These are phyloP conservation scores for Carassius carassius DNA, from an alignment of 2,113 vertebrate species.

Conservation along the genomic window DNA sequence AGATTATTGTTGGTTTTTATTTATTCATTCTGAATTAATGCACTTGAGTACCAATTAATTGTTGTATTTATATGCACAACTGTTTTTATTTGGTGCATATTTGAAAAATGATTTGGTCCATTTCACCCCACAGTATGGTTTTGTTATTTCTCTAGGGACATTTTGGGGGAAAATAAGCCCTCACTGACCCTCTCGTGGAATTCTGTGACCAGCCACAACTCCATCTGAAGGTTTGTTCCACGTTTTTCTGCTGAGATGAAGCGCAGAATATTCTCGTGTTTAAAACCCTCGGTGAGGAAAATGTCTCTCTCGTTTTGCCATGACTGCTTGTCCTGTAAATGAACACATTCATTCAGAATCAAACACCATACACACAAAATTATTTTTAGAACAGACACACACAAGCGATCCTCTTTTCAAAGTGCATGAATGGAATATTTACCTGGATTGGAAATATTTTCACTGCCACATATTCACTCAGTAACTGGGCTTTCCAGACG, in stretches of 20 bases:
- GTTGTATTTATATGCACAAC: not conserved
- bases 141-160: not conserved
- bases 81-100: not conserved
- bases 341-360: not conserved
- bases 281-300: constrained; percentile 93
- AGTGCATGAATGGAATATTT: constrained; percentile 14
- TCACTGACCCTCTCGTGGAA: constrained; percentile 89
- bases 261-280: constrained; percentile 91
- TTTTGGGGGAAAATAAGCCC: not conserved
- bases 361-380: not conserved
- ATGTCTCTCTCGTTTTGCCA: constrained; percentile 98
- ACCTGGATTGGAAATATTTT: constrained; percentile 98
- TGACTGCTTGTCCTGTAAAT: constrained; percentile 90
- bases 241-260: constrained; percentile 96
- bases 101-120: not conserved
- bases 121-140: not conserved
- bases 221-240: constrained; percentile 90
- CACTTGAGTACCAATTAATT: too few relatives aligned
- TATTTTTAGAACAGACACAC: not conserved
- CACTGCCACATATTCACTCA: constrained; percentile 95
- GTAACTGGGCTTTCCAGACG: constrained; percentile 95
- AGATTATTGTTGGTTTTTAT: too few relatives aligned
- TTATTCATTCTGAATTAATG: too few relatives aligned
- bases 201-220: constrained; percentile 94
- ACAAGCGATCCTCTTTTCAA: not conserved